Evolutionary conservation across 2,113 vertebrate genomes (phyloP), one percentile per base, ranked within the genome.

Genomic region (pig (Sus scrofa)): DNA sequence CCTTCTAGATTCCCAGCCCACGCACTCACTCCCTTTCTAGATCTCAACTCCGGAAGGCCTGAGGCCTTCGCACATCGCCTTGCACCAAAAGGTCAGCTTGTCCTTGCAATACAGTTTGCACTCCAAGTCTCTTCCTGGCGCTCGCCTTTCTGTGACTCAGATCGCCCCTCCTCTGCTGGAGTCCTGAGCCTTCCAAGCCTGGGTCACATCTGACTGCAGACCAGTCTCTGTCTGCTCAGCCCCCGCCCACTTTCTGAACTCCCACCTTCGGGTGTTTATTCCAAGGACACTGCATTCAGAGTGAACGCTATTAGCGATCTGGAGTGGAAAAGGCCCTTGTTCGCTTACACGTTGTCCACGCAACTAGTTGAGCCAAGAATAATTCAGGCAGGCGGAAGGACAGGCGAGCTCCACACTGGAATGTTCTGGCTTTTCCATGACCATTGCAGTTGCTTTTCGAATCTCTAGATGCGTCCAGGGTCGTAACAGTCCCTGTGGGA

Each of bases 101-200:
- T 39, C 60, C 1, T 11, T 24, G 30, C 1, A 2, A 1, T 0
- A 11, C 27, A 6, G 16, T 30, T 6, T 22, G 50, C 13, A 14
- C 56, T 0, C 6, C 70, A 3, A 11, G 16, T 13, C 54, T 34
- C 94, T 44, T 62, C n/a, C 32, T 15, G 6, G 8, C 13, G 12
- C 71, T 13, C 3, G 37, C 32, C 65, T 37, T 7, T n/a, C n/a
- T 2, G 1, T 22, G 10, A 32, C 34, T 73, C 32, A 0, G n/a
- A 39, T 27, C 0, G 1, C 26, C 15, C 34, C 26, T 34, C 65
- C 11, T 10, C 27, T 5, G 0, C 44, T 3, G 3, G 52, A 15
- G 20, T 27, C 77, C 65, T 7, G 13, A n/a, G 16, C 32, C 81
- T 56, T 67, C 52, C 58, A 81, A 6, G 3, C 32, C 22, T 24